Base-by-base conservation (phyloP, 2,113 vertebrate species). In the Desmodus rotundus region DNA sequence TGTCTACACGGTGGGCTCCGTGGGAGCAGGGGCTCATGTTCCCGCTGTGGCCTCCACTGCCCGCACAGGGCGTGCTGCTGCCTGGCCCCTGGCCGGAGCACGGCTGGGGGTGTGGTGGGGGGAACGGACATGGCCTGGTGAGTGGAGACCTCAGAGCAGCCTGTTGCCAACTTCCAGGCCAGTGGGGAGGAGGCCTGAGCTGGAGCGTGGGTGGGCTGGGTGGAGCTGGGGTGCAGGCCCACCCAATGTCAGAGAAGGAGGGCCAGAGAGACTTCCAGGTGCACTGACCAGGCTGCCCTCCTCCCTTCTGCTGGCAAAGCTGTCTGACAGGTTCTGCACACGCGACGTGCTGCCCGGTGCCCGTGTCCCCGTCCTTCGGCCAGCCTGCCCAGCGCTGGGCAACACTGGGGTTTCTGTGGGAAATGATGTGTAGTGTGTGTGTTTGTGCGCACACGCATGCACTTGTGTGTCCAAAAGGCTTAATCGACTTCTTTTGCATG, bases 51-150 rank as follows among this genome's bases (percentile, higher is more conserved):
- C 65, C 43, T 63, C 3, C 11, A 28, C 78, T 54, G 28, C 52
- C 13, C 2, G 43, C 26, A 72, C 58, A 19, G 38, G 1, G 38
- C 33, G 24, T 28, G 10, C 6, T 61, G 19, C 5, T 86, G 72
- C 87, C 1, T 3, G 63, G 5, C 22, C 41, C 63, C 41, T 1
- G 31, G 65, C 54, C 45, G 0, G 0, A 11, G 7, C 54, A 0
- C 4, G 45, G 82, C 38, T 36, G 58, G 17, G 13, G 7, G 13
- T 7, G 4, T 0, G 1, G 7, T 12, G 36, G 43, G 5, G 41
- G 24, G 20, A 7, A 13, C 3, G 58, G 58, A 41, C 28, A 3
- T 3, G 22, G 56, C 58, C 1, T 7, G 67, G 22, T 17, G 41
- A 82, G 56, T 13, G 9, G n/a, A 11, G 17, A 70, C 77, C 70